These are phyloP conservation scores for Heteromyza rotundicornis DNA, from an alignment of 2,888 invertebrate genomes.

Conservation along the genomic window DNA sequence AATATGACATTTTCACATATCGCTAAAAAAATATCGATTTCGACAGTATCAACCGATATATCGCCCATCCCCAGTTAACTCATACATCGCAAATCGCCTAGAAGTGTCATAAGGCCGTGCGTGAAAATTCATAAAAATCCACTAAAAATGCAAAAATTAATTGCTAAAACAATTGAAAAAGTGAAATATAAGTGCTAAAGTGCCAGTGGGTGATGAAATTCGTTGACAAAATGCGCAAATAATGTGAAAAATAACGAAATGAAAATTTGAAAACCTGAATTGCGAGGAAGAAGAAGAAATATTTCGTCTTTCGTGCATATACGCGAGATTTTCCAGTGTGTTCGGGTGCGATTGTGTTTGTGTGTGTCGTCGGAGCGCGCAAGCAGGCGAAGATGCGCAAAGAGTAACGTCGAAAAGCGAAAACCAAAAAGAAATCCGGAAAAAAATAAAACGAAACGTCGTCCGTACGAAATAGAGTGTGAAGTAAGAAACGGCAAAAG, in stretches of 20 bases:
- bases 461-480: constrained; percentile 10
- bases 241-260: constrained; percentile 36
- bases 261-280: constrained; percentile 49
- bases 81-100: too few species aligned
- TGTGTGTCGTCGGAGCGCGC: constrained; percentile 34
- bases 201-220: constrained; percentile 23
- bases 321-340: constrained; percentile 29
- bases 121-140: constrained; percentile 35
- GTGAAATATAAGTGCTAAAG: constrained; percentile 26
- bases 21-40: too few species aligned
- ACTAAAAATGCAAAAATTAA: constrained; percentile 40
- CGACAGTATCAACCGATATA: too few species aligned
- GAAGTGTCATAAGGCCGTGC: neutral
- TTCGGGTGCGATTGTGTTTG: constrained; percentile 27
- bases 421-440: constrained; percentile 33
- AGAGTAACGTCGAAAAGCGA: constrained; percentile 53
- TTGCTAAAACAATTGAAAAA: constrained; percentile 39
- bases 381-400: constrained; percentile 49
- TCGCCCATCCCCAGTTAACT: too few species aligned
- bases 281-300: constrained; percentile 39
- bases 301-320: constrained; percentile 44
- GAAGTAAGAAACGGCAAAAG: neutral
- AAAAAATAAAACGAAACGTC: constrained; percentile 6
- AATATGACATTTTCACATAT: too few species aligned
- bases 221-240: constrained; percentile 17